A percentile compares a stretch with the other conserved stretches of the same genome.
These are phyloP conservation scores for Sigmodon hispidus DNA, from an alignment of 2,113 vertebrate species.

Conservation along the genomic window DNA sequence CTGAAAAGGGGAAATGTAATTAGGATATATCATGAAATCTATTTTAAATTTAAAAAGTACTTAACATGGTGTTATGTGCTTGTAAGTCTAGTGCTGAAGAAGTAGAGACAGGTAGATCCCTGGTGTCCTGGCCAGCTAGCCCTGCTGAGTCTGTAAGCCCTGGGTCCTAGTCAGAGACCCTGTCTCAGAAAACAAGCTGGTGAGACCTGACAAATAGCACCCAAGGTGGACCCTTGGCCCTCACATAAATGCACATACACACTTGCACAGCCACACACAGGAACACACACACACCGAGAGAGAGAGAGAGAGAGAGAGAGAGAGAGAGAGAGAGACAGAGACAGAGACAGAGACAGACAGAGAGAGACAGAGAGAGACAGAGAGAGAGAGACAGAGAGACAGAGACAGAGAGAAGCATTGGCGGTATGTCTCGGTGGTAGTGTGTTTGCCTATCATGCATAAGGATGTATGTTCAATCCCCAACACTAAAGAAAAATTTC, in stretches of 20 bases:
- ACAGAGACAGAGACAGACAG: too few relatives aligned
- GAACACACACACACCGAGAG: not conserved
- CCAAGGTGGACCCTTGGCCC: not conserved
- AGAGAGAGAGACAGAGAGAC: too few relatives aligned
- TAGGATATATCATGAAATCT: not conserved
- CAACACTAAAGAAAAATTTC: not conserved
- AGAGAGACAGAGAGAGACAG: not conserved
- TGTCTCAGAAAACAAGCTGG: not conserved
- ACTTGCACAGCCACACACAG: not conserved
- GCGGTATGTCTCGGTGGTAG: not conserved
- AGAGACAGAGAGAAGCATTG: too few relatives aligned
- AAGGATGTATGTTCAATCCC: not conserved
- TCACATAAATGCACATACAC: not conserved
- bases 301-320: not conserved
- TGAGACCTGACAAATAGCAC: not conserved
- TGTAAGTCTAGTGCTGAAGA: not conserved
- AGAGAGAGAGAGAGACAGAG: too few relatives aligned
- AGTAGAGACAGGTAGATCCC: not conserved
- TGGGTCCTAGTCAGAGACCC: not conserved
- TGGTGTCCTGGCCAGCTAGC: not conserved
- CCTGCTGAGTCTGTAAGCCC: not conserved
- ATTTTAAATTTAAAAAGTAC: not conserved
- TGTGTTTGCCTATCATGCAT: not conserved
- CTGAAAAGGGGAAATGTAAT: not conserved
- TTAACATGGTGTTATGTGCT: not conserved